These are phyloP conservation scores for Ips typographus DNA, from an alignment of 1,140 invertebrate species.

Conservation along the genomic window DNA sequence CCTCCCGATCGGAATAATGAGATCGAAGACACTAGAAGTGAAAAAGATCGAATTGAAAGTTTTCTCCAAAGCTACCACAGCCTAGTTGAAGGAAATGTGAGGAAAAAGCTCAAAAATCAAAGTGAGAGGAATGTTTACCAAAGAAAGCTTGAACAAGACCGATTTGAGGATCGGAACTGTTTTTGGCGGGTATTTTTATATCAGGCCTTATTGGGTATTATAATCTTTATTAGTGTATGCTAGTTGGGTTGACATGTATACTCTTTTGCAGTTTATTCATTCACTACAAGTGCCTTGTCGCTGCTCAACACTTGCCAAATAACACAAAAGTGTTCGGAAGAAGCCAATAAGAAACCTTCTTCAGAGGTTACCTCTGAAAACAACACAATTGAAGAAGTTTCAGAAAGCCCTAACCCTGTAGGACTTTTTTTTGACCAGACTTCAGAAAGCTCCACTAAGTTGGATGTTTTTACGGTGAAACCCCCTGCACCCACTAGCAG, in stretches of 20 bases:
- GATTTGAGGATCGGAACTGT: slow-evolving; percentile 20
- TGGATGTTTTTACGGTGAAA: slow-evolving; percentile 29
- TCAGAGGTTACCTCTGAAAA: neutral
- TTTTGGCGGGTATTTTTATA: slow-evolving; percentile 22
- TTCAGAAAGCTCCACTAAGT: slow-evolving; percentile 12
- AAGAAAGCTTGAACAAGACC: neutral
- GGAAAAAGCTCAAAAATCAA: slow-evolving; percentile 5
- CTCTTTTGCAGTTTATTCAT: slow-evolving; percentile 27
- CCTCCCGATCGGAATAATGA: slow-evolving; percentile 9
- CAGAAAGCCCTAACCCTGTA: slow-evolving; percentile 7
- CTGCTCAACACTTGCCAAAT: slow-evolving; percentile 21
- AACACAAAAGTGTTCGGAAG: slow-evolving; percentile 4
- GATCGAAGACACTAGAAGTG: slow-evolving; percentile 28
- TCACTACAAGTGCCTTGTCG: slow-evolving; percentile 21
- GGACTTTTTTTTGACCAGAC: slow-evolving; percentile 13
- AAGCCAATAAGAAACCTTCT: neutral
- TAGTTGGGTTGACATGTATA: neutral
- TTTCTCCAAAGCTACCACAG: slow-evolving; percentile 20
- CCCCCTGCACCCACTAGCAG: neutral
- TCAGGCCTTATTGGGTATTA: slow-evolving; percentile 25
- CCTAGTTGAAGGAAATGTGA: slow-evolving; percentile 7
- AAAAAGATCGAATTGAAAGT: slow-evolving; percentile 6
- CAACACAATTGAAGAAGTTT: slow-evolving; percentile 17
- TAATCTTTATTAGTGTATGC: neutral
- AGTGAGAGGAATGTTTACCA: neutral